Base-by-base conservation (phyloP, 2,888 invertebrate genomes). In the Apodemia mormo region DNA sequence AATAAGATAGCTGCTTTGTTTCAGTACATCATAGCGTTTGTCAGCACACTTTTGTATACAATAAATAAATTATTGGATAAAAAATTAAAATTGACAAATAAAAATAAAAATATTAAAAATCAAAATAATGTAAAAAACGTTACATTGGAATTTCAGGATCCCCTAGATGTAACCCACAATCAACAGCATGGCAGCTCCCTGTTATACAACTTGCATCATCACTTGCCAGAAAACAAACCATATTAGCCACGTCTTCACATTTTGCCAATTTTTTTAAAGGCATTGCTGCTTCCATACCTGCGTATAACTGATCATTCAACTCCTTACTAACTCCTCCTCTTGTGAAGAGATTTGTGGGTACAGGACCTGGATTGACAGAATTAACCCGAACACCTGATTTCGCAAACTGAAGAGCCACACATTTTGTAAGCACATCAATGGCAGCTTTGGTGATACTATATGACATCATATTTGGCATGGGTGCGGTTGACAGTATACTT, bases 361-460 rank as follows among this genome's bases (percentile, higher is more conserved):
- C 84, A 2, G 86, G 85, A 1, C 91, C 90, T 22, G 90, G 90
- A 71, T 88, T 89, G 2, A 91, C 86, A 12, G 86, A 77, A 61
- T 91, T 91, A 5, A 88, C 88, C 78, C 90, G 80, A 2, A 91
- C 85, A 45, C 89, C 88, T 70, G 81, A 80, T 1, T 81, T 73
- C 1, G 83, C 88, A 29, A 86, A 73, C 68, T 88, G 84, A 33
- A 88, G 70, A n/a, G 91, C 89, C 12, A 81, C 75, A 71, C 89
- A 89, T 76, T 88, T 89, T 1, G 88, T 89, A 6, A 89, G 85
- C 82, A 86, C 86, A 69, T 91, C 89, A 2, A 90, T 73, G 2
- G 87, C 89, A 1, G 90, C 88, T 78, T 91, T 91, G 0, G 89
- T 86, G 82, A 90, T 88, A 73, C 86, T 87, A 73, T 91, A 90